Evolutionary conservation across 2,888 invertebrate genomes (phyloP).

Genomic region (Platypus cylindrus): DNA sequence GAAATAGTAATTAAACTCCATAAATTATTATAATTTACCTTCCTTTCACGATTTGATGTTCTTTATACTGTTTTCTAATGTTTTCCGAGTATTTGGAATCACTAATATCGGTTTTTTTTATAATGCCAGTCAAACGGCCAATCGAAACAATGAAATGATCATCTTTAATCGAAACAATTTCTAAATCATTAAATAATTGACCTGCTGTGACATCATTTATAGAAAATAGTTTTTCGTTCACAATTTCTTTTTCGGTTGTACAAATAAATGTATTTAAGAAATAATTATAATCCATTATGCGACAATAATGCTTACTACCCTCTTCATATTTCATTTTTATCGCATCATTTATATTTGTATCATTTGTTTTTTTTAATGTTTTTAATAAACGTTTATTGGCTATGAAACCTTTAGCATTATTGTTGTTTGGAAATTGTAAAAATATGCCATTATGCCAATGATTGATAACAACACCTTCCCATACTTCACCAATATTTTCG

Average conservation of each 20-base stretch:
- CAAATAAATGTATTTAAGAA: conserved; percentile 56
- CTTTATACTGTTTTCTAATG: conserved; percentile 41
- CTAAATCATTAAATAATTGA: conserved; percentile 41
- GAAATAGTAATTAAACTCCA: conserved; percentile 4
- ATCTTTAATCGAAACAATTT: conserved; percentile 37
- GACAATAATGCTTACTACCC: conserved; percentile 37
- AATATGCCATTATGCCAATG: conserved; percentile 28
- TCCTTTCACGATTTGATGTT: conserved; percentile 44
- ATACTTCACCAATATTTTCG: no score
- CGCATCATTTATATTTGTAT: conserved; percentile 30
- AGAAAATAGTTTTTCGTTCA: conserved; percentile 45
- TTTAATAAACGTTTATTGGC: conserved; percentile 27
- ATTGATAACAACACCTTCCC: no score
- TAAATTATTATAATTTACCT: conserved; percentile 27
- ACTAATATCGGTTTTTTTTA: conserved; percentile 45
- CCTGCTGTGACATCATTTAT: conserved; percentile 41
- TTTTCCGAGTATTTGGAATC: conserved; percentile 34
- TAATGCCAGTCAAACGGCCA: conserved; percentile 44
- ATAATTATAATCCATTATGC: conserved; percentile 52
- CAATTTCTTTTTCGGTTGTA: conserved; percentile 44
- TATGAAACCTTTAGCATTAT: conserved; percentile 27
- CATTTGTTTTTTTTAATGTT: conserved; percentile 22
- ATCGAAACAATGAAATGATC: conserved; percentile 39
- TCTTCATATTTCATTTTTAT: conserved; percentile 39
- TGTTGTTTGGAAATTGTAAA: conserved; percentile 24